phyloP scores from a whole-genome alignment of 2,888 invertebrate species.

The Fabriciana adippe region DNA sequence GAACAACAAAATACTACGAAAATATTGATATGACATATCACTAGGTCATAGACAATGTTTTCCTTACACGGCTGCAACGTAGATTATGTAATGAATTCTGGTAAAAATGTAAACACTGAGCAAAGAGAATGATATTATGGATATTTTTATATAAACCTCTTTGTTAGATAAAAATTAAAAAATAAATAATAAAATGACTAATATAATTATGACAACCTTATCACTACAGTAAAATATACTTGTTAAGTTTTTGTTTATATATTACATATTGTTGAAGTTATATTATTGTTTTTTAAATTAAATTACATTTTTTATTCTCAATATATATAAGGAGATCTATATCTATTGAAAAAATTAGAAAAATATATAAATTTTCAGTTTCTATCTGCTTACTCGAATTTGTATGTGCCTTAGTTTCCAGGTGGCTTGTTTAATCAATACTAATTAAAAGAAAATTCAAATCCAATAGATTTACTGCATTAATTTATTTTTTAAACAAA shows the following conservation, averaged over 20 bases:
- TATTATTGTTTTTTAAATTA: conserved; percentile 3
- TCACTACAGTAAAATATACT: conserved; percentile 6
- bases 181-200: conserved; percentile 4
- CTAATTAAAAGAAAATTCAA: conserved; percentile 17
- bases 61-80: conserved; percentile 2
- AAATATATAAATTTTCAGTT: conserved; percentile 9
- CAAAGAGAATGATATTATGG: not conserved
- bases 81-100: conserved; percentile 6
- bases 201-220: conserved; percentile 17
- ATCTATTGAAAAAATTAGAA: too few relatives aligned
- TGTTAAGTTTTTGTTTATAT: conserved; percentile 21
- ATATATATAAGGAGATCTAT: too few relatives aligned
- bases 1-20: conserved; percentile 73
- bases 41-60: conserved; percentile 45
- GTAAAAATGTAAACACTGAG: not conserved
- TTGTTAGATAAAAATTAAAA: not conserved
- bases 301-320: not conserved
- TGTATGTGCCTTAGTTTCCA: conserved; percentile 42
- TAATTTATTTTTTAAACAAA: conserved; percentile 41
- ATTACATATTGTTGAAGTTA: conserved; percentile 18
- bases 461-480: conserved; percentile 14
- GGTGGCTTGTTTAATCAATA: conserved; percentile 59
- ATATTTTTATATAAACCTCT: not conserved
- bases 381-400: not conserved
- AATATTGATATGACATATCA: conserved; percentile 71